Evolutionary conservation across 2,113 vertebrate species (phyloP).

Genomic region (Cairina moschata): DNA sequence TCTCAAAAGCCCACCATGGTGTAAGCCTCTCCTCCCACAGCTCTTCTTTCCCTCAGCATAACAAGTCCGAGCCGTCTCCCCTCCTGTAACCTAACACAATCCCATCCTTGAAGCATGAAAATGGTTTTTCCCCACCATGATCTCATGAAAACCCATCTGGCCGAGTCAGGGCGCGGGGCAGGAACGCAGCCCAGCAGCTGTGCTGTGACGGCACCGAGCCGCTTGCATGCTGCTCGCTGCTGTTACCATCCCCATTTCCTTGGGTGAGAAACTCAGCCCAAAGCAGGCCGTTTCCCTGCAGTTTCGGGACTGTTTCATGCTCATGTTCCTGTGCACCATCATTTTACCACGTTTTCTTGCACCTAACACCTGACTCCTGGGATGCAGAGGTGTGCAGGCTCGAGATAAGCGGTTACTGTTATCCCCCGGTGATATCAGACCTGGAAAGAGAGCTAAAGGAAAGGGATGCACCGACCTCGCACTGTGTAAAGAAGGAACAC

Average conservation of each 20-base stretch:
- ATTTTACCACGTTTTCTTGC: background rate
- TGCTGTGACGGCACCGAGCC: background rate
- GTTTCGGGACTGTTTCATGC: rapidly evolving
- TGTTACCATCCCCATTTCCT: background rate
- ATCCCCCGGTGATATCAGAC: background rate
- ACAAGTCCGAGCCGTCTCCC: background rate
- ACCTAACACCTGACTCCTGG: background rate
- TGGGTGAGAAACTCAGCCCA: background rate
- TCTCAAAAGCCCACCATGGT: rapidly evolving
- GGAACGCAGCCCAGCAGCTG: background rate
- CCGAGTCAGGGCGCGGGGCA: background rate
- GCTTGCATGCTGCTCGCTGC: too few relatives aligned
- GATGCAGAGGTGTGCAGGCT: too few relatives aligned
- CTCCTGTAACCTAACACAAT: background rate
- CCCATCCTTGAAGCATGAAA: background rate
- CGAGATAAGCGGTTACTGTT: background rate
- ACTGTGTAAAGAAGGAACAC: rapidly evolving
- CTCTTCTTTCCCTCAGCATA: background rate
- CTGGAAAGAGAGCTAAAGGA: background rate
- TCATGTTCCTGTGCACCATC: background rate
- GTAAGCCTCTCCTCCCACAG: background rate
- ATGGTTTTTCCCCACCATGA: background rate
- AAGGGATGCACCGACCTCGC: background rate
- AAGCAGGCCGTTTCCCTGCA: background rate
- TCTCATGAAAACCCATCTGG: slow-evolving; percentile 6